Base-by-base conservation (phyloP, 2,797 vertebrate species). In the Prionace glauca region DNA sequence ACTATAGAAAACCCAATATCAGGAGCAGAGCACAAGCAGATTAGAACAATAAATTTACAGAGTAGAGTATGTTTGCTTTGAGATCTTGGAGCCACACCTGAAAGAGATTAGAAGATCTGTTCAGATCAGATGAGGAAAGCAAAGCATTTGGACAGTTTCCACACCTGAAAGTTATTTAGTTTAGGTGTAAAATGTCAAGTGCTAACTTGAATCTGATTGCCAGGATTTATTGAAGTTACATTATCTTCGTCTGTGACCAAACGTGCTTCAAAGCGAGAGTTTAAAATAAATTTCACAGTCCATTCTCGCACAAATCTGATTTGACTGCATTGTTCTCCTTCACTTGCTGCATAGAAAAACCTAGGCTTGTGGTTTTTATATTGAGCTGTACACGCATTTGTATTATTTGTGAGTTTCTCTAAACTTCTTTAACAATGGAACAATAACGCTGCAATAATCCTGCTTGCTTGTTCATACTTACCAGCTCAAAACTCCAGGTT, bases 21-120 rank as follows among this genome's bases (percentile, higher is more conserved):
- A 96, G 96, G 95, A 95, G 96, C 96, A 96, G 96, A 95, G 96
- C 94, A 96, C 96, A 41, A 96, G 96, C 96, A 96, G 96, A 96
- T 96, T 96, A 96, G 95, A 95, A 92, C 72, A 94, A 41, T 0
- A 18, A 96, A 96, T 96, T 97, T 96, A 91, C 95, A 90, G 88
- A 65, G 95, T 95, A 92, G 88, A 18, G 95, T 95, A 94, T 96
- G 65, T 96, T 97, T 97, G 95, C 87, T 96, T 96, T 96, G 95
- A 96, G 96, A 96, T 86, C 96, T 92, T 50, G 87, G 95, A 95
- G 65, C 92, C 88, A 79, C 88, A 95, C 96, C 74, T 71, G 81
- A 96, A 50, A 26, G 96, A 96, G 95, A 96, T 96, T 95, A 97
- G 96, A 96, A 95, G 96, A 65, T 29, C 18, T 91, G 88, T 32